Base-by-base conservation (phyloP, 2,113 vertebrate species). In the Cryptoleucopteryx plumbea region DNA sequence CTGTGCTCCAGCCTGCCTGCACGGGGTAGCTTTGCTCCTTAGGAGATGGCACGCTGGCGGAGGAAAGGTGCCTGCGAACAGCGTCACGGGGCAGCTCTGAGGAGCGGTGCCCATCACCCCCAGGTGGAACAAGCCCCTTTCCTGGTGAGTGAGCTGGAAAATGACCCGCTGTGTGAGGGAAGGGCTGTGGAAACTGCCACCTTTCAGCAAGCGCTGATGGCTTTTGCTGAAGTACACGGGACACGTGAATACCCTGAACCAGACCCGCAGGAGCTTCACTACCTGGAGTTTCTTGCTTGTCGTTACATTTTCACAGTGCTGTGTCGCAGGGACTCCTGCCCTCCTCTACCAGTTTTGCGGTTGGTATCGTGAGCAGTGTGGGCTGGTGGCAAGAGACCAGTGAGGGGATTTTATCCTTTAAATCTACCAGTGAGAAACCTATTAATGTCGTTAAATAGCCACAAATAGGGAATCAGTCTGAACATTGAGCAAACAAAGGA, bases 1-100 rank as follows among this genome's bases (percentile, higher is more conserved):
- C 84, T 80, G 58, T 61, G 71, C 83, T 80, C 21, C 87, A 86
- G 71, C 71, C 58, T 3, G 29, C 59, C 26, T 4, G 2, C n/a
- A 3, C 1, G 0, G 16, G 29, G 53, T 58, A 55, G 56, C 34
- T 88, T 34, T 66, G 27, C 25, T 80, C 36, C 0, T 0, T 1
- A 11, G 55, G 38, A 56, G 20, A 10, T 36, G 25, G 10, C 38
- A 79, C 52, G 9, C 22, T 23, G 71, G 38, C 3, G 2, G 34
- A 0, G 4, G 29, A 43, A 29, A 75, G 55, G 27, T 25, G 34
- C 21, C 26, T 2, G 5, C 29, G n/a, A 56, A 23, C 25, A 15
- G 20, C 13, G 50, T 34, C 63, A 45, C 43, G 65, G 2, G 72
- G 48, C 59, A n/a, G 43, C 53, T 90, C n/a, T 31, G 48, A 38